A percentile compares a stretch with the other conserved stretches of the same genome.
These are phyloP conservation scores for Cochlearius cochlearius DNA, from an alignment of 2,113 vertebrate genomes.

Conservation along the genomic window DNA sequence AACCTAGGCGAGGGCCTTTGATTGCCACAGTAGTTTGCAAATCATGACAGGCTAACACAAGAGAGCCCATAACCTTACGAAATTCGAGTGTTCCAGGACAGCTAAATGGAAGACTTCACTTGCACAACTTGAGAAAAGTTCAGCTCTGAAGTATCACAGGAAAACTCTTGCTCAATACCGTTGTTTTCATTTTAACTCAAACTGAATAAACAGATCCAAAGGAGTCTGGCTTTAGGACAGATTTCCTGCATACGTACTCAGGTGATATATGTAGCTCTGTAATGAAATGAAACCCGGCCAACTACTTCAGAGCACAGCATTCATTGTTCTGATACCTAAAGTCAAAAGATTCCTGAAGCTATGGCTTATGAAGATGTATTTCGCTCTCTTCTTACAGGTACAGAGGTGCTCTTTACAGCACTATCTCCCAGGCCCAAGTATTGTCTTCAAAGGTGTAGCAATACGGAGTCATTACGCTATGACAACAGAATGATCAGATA, in stretches of 20 bases:
- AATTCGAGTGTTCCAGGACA: neutral
- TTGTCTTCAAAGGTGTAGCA: neutral
- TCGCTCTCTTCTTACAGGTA: neutral
- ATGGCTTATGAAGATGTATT: neutral
- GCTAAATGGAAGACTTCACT: conserved; percentile 21
- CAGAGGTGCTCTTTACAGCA: neutral
- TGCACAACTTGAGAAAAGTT: conserved; percentile 47
- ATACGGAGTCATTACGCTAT: neutral
- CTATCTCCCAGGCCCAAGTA: neutral
- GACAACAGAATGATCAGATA: neutral
- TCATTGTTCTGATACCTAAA: neutral
- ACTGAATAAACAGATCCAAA: conserved; percentile 15
- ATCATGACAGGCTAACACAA: conserved; percentile 2
- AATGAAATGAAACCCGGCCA: neutral
- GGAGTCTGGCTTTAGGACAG: neutral
- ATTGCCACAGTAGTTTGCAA: neutral
- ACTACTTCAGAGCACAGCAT: neutral
- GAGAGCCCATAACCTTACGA: neutral
- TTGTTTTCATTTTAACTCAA: conserved; percentile 35
- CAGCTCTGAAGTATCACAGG: conserved; percentile 11
- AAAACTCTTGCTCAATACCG: conserved; percentile 20
- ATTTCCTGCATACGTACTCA: neutral
- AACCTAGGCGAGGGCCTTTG: neutral
- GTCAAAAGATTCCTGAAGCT: neutral
- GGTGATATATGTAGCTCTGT: neutral